Percentiles rank a stretch among this genome's conserved stretches.
Conservation (phyloP, 1,140 invertebrate genomes). For the Magallana angulata region DNA sequence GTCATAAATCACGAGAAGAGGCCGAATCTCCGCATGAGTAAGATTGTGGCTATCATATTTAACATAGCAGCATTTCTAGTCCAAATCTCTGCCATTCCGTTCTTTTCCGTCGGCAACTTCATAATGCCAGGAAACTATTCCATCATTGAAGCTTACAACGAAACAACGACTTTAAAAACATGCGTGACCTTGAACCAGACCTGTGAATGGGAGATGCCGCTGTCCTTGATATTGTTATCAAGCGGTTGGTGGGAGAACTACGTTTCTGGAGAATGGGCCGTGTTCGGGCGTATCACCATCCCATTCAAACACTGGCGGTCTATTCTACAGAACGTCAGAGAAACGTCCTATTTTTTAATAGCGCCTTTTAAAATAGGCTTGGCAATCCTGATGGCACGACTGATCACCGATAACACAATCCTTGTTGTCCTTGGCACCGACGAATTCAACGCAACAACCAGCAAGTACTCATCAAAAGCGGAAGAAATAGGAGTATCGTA, state of each 20-base stretch:
- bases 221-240: constrained; percentile 91
- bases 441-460: constrained; percentile 50
- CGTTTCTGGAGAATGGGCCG: constrained; percentile 84
- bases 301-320: constrained; percentile 69
- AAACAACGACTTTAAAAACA: constrained; percentile 54
- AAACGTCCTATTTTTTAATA: constrained; percentile 70
- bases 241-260: constrained; percentile 99
- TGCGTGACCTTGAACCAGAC: constrained; percentile 28
- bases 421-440: constrained; percentile 60
- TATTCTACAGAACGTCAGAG: constrained; percentile 67
- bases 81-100: constrained; percentile 65
- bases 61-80: constrained; percentile 63
- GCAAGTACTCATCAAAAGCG: constrained; percentile 54
- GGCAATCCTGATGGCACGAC: constrained; percentile 61
- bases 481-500: constrained; percentile 59
- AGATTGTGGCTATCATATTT: constrained; percentile 59
- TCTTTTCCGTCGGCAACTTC: constrained; percentile 67
- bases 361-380: constrained; percentile 73
- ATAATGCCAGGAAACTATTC: constrained; percentile 59
- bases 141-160: constrained; percentile 58
- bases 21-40: constrained; percentile 58
- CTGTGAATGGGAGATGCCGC: constrained; percentile 89
- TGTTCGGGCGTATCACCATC: constrained; percentile 68
- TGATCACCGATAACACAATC: constrained; percentile 58
- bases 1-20: constrained; percentile 67